A percentile compares a stretch with the other conserved stretches of the same genome.
phyloP scores from a whole-genome alignment of 2,113 vertebrate genomes.

The Paedocypris sp. region DNA sequence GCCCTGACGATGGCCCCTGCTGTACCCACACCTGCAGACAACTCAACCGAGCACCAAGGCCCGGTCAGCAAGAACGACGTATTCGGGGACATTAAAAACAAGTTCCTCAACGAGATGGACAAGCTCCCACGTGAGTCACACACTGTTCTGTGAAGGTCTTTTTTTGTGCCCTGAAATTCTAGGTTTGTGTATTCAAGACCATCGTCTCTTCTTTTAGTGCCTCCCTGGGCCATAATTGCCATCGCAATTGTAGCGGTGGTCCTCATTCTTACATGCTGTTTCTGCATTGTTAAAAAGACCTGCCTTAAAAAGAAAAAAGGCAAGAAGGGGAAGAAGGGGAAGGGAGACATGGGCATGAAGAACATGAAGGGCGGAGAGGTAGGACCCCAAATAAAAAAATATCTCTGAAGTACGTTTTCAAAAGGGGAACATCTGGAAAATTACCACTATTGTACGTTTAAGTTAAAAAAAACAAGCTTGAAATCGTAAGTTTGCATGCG shows the following conservation, averaged over 20 bases:
- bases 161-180: constrained; percentile 34
- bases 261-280: constrained; percentile 89
- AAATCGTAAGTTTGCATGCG: too few species aligned
- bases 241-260: constrained; percentile 83
- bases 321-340: constrained; percentile 94
- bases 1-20: constrained; percentile 52
- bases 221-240: constrained; percentile 89
- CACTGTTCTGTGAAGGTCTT: too few species aligned
- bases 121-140: constrained; percentile 91
- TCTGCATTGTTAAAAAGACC: constrained; percentile 98
- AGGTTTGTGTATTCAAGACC: constrained; percentile 40
- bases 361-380: constrained; percentile 83
- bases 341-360: constrained; percentile 95
- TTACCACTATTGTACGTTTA: too few species aligned
- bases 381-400: constrained; percentile 40
- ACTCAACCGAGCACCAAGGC: constrained; percentile 61
- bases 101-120: constrained; percentile 87
- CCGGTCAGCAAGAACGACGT: constrained; percentile 68
- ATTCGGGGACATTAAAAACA: constrained; percentile 79
- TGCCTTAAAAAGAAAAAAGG: constrained; percentile 98
- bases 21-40: constrained; percentile 57
- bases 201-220: constrained; percentile 66
- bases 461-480: too few species aligned
- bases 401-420: too few species aligned
- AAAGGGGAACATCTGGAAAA: too few species aligned